Percentiles rank a stretch among this genome's conserved stretches.
Conservation (phyloP, 2,888 invertebrate species). For the Machimus atricapillus region DNA sequence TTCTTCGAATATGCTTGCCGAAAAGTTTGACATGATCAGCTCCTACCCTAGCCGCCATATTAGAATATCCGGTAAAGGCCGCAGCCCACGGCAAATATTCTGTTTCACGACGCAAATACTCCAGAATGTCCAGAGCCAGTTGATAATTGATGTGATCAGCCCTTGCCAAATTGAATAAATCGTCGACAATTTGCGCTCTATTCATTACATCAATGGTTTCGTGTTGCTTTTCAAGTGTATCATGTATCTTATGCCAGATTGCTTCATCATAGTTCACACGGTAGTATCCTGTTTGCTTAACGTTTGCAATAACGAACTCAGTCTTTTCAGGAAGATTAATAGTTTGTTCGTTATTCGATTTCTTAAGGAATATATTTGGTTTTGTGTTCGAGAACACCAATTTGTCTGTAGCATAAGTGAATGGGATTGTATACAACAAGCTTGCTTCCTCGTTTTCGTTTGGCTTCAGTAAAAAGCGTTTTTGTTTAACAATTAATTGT, state of each 20-base stretch:
- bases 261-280: constrained; percentile 74
- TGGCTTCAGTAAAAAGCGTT: constrained; percentile 52
- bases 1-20: constrained; percentile 61
- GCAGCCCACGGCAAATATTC: constrained; percentile 83
- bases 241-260: constrained; percentile 72
- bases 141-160: constrained; percentile 69
- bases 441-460: constrained; percentile 49
- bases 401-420: constrained; percentile 56
- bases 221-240: constrained; percentile 57
- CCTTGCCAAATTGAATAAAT: constrained; percentile 77
- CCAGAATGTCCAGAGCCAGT: constrained; percentile 70
- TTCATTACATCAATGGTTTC: constrained; percentile 71
- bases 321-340: constrained; percentile 33
- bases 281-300: constrained; percentile 63
- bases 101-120: constrained; percentile 73
- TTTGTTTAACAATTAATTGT: constrained; percentile 50
- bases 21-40: constrained; percentile 51
- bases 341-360: neutral
- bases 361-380: constrained; percentile 41
- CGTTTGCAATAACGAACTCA: constrained; percentile 60
- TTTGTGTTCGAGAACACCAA: constrained; percentile 54
- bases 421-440: constrained; percentile 56
- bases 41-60: constrained; percentile 56
- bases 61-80: constrained; percentile 65
- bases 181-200: constrained; percentile 82